These are phyloP conservation scores for Papilio polyxenes DNA, from an alignment of 1,140 invertebrate species.

Conservation along the genomic window DNA sequence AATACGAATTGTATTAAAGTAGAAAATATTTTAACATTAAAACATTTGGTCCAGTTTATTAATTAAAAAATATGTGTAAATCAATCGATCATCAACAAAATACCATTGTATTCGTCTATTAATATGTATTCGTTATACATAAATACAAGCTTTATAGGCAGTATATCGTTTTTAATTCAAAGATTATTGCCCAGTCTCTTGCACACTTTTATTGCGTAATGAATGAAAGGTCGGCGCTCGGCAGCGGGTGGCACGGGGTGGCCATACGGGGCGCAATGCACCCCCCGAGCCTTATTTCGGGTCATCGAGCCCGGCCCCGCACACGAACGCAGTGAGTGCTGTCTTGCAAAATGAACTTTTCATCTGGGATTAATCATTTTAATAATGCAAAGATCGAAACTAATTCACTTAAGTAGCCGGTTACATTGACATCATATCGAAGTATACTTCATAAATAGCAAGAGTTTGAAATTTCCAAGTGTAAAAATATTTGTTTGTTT, in stretches of 20 bases:
- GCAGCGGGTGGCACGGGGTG: conserved; percentile 41
- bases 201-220: conserved; percentile 76
- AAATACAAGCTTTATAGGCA: neutral
- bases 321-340: conserved; percentile 59
- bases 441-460: neutral
- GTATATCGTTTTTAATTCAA: conserved; percentile 30
- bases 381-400: conserved; percentile 48
- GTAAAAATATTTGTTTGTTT: neutral
- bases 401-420: conserved; percentile 40
- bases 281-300: conserved; percentile 73
- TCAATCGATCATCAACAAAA: neutral
- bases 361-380: conserved; percentile 61
- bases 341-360: conserved; percentile 67
- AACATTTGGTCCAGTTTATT: too few species aligned
- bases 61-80: too few species aligned
- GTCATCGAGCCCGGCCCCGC: conserved; percentile 69
- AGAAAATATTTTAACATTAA: too few species aligned
- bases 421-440: conserved; percentile 14
- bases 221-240: conserved; percentile 69
- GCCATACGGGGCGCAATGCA: conserved; percentile 51
- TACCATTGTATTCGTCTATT: neutral
- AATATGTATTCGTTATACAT: neutral
- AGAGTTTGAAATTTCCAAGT: neutral
- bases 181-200: conserved; percentile 45
- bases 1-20: too few species aligned